Percentiles rank a stretch among this genome's conserved stretches.
Conservation (phyloP, 1,140 invertebrate species). For the Ditylenchus dipsaci region DNA sequence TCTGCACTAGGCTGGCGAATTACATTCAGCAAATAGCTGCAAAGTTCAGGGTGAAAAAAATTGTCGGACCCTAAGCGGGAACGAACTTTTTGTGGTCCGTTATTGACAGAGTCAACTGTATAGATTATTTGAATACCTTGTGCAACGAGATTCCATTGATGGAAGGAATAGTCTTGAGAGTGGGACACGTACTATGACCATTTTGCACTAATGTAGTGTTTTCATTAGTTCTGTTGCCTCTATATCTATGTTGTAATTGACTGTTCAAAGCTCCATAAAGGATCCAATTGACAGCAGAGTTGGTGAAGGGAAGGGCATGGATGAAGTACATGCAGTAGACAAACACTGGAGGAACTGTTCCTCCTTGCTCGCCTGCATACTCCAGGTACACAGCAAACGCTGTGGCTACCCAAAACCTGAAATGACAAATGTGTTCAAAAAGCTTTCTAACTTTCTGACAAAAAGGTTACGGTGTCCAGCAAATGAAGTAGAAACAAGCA, state of each 20-base stretch:
- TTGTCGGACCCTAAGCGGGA: no score
- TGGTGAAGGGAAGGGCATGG: conserved; percentile 56
- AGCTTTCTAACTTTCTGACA: conserved; percentile 26
- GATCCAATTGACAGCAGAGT: conserved; percentile 57
- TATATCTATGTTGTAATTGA: conserved; percentile 47
- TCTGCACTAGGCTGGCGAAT: no score
- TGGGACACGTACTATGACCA: conserved; percentile 3
- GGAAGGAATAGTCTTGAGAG: conserved; percentile 5
- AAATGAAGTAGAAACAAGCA: conserved; percentile 57
- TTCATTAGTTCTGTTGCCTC: background rate
- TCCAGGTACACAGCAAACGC: conserved; percentile 54
- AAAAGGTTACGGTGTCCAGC: conserved; percentile 46
- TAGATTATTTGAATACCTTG: background rate
- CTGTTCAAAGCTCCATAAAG: conserved; percentile 55
- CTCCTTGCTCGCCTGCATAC: conserved; percentile 50
- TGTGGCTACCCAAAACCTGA: conserved; percentile 45
- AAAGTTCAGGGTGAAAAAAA: no score
- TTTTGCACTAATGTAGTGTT: conserved; percentile 6
- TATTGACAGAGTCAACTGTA: no score
- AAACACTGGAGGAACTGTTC: conserved; percentile 52
- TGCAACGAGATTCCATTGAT: conserved; percentile 3
- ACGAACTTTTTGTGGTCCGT: no score
- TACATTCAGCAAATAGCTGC: no score
- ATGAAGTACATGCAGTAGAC: conserved; percentile 57
- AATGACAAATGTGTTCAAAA: background rate